phyloP scores from a whole-genome alignment of 2,888 invertebrate species.

The Nephrotoma guestfalica region DNA sequence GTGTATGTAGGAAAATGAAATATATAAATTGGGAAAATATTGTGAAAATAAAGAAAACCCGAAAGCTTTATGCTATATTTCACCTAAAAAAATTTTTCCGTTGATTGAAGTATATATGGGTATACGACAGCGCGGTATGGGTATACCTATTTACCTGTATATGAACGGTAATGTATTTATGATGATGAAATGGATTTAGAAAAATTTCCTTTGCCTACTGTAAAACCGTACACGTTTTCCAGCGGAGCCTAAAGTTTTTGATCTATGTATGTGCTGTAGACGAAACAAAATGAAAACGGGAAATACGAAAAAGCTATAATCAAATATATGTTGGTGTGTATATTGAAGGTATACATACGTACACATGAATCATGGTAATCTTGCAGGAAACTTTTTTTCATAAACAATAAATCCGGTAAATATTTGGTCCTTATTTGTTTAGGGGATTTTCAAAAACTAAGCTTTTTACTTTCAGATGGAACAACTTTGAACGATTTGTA shows the following conservation, averaged over 20 bases:
- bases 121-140: not conserved
- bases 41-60: not conserved
- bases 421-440: not conserved
- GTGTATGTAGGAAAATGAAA: not conserved
- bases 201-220: not conserved
- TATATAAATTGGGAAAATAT: not conserved
- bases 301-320: not conserved
- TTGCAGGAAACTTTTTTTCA: not conserved
- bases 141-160: not conserved
- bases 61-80: not conserved
- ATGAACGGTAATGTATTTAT: not conserved
- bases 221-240: not conserved
- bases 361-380: not conserved
- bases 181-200: not conserved
- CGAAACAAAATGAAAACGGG: not conserved
- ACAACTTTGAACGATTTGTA: no score
- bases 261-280: not conserved
- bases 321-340: not conserved
- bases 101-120: not conserved
- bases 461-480: no score
- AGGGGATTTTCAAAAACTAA: no score
- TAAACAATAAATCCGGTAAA: not conserved
- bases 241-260: not conserved
- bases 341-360: not conserved
- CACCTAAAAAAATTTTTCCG: not conserved